A percentile compares a stretch with the other conserved stretches of the same genome.
Conservation (phyloP, 2,113 vertebrate genomes). For the Tympanuchus pallidicinctus region DNA sequence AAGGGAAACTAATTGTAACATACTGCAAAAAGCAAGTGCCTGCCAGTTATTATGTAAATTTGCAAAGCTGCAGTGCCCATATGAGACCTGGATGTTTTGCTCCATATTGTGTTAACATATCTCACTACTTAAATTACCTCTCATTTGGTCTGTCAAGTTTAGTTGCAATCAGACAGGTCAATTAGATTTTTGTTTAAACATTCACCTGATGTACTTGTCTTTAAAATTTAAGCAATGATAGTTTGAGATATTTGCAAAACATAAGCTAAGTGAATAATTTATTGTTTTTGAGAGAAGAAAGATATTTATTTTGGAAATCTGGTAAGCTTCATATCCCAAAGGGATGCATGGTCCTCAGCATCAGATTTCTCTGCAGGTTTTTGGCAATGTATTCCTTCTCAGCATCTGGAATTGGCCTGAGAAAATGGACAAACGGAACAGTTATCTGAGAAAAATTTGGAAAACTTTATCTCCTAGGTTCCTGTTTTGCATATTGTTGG, state of each 20-base stretch:
- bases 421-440: background rate
- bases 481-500: background rate
- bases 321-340: background rate
- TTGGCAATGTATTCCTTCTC: background rate
- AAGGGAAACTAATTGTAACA: background rate
- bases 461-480: background rate
- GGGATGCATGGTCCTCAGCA: background rate
- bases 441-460: background rate
- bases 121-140: background rate
- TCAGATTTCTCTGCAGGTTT: background rate
- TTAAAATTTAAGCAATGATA: background rate
- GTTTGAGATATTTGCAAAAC: background rate
- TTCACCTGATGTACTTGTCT: background rate
- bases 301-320: constrained; percentile 7
- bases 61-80: constrained; percentile 15
- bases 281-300: background rate
- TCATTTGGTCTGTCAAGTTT: background rate
- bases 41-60: background rate
- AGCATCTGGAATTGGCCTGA: constrained; percentile 7
- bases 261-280: background rate
- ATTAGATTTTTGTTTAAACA: background rate
- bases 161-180: background rate
- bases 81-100: background rate
- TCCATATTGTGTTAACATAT: background rate
- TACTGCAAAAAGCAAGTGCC: background rate